Evolutionary conservation across 23 tunicate species (phyloP).

Genomic region (Phallusia fumigata): DNA sequence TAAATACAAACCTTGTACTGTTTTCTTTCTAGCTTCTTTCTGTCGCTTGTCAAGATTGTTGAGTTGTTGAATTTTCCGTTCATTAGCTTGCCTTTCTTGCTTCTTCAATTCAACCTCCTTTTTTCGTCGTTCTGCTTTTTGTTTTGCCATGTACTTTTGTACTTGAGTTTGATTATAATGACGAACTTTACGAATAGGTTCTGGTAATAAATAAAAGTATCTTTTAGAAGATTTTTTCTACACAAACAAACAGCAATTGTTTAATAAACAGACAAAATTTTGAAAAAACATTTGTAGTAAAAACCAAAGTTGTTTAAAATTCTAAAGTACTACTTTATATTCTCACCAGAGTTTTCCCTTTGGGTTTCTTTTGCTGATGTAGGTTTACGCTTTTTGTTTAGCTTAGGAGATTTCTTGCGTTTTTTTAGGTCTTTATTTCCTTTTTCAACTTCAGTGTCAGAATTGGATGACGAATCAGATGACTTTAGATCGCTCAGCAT

Average conservation of each 20-base stretch:
- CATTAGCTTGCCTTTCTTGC: slow-evolving; percentile 42
- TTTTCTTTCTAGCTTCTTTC: slow-evolving; percentile 49
- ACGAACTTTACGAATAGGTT: slow-evolving; percentile 17
- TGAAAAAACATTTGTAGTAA: too few species aligned
- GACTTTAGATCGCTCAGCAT: background rate
- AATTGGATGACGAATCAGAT: background rate
- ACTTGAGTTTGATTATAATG: slow-evolving; percentile 64
- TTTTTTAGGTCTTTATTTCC: background rate
- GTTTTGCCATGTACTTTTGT: slow-evolving; percentile 67
- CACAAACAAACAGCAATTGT: background rate
- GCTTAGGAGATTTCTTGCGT: background rate
- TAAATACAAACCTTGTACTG: background rate
- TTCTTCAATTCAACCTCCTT: slow-evolving; percentile 34
- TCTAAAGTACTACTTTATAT: too few species aligned
- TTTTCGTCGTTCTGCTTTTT: slow-evolving; percentile 52
- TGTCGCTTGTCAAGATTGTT: slow-evolving; percentile 61
- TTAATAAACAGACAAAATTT: too few species aligned
- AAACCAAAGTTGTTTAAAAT: too few species aligned
- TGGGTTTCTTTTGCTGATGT: background rate
- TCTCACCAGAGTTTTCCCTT: background rate
- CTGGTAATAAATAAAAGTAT: background rate
- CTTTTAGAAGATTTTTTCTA: background rate
- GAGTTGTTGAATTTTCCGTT: slow-evolving; percentile 32
- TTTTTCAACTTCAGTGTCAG: background rate
- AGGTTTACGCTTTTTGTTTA: background rate